Conservation (phyloP, 2,888 invertebrate species). For the Caenorhabditis uteleia region DNA sequence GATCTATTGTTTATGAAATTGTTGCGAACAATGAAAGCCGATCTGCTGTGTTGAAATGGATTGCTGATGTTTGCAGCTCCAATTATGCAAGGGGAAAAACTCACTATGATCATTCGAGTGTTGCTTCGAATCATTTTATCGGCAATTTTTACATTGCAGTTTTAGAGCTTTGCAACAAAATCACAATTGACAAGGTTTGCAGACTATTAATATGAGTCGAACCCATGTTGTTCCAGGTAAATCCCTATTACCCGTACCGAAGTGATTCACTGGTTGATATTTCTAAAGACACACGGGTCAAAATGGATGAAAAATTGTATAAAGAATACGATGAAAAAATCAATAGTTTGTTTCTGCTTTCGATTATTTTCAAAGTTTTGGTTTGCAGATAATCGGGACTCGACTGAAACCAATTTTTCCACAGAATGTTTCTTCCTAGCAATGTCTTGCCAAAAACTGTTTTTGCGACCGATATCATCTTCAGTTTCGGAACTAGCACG, state of each 20-base stretch:
- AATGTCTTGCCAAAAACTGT: conserved; percentile 89
- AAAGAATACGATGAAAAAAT: conserved; percentile 65
- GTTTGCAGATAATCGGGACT: no score
- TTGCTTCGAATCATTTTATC: conserved; percentile 85
- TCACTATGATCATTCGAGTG: conserved; percentile 78
- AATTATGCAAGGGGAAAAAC: conserved; percentile 2
- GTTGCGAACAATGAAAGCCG: conserved; percentile 83
- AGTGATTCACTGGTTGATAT: conserved; percentile 73
- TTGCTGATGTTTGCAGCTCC: conserved; percentile 79
- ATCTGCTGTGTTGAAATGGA: conserved; percentile 81
- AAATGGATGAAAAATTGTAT: conserved; percentile 83
- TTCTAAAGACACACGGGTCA: conserved; percentile 78
- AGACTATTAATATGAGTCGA: background rate
- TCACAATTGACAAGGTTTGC: conserved; percentile 82
- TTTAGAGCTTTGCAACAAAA: conserved; percentile 85
- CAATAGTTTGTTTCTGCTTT: no score
- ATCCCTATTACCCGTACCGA: conserved; percentile 87
- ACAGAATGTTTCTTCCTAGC: conserved; percentile 97
- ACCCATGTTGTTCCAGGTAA: conserved; percentile 74
- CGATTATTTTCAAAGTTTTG: no score
- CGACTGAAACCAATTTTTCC: conserved; percentile 84
- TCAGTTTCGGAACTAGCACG: conserved; percentile 41
- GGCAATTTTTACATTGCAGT: conserved; percentile 88
- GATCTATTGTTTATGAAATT: conserved; percentile 83
- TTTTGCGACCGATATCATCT: conserved; percentile 82